These are phyloP conservation scores for Hippocampus mohnikei DNA, from an alignment of 2,113 vertebrate genomes.

Conservation along the genomic window DNA sequence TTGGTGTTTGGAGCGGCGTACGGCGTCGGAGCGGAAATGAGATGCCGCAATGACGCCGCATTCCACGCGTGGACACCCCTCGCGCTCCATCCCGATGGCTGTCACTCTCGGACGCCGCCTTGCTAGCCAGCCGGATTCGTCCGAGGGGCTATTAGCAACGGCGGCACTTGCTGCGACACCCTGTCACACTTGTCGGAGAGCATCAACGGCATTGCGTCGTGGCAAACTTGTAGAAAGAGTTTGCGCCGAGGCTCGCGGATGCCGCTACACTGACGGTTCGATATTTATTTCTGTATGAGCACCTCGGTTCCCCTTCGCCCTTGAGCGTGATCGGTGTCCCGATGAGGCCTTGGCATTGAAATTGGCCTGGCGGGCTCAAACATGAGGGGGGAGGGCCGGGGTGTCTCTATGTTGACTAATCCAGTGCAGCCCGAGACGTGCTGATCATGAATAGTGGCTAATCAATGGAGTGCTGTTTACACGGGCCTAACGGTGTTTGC, in stretches of 20 bases:
- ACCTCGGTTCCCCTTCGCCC: background rate
- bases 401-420: slow-evolving; percentile 61
- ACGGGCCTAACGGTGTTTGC: slow-evolving; percentile 71
- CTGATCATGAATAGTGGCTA: slow-evolving; percentile 66
- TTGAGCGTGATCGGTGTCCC: slow-evolving; percentile 20
- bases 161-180: slow-evolving; percentile 27
- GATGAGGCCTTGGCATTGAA: slow-evolving; percentile 63
- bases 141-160: slow-evolving; percentile 45
- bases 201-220: slow-evolving; percentile 1
- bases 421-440: slow-evolving; percentile 65
- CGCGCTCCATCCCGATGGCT: slow-evolving; percentile 29
- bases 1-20: slow-evolving; percentile 39
- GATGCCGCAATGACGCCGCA: slow-evolving; percentile 72
- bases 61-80: slow-evolving; percentile 56
- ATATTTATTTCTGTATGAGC: slow-evolving; percentile 8
- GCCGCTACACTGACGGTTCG: background rate
- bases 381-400: slow-evolving; percentile 38
- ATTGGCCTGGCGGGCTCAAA: slow-evolving; percentile 61
- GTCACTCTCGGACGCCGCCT: slow-evolving; percentile 28
- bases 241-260: background rate
- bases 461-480: slow-evolving; percentile 71
- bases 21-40: slow-evolving; percentile 72
- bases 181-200: slow-evolving; percentile 31
- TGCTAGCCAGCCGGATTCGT: slow-evolving; percentile 34
- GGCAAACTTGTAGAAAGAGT: slow-evolving; percentile 8